Conservation (phyloP, 2,888 invertebrate genomes). For the Dascillus cervinus region DNA sequence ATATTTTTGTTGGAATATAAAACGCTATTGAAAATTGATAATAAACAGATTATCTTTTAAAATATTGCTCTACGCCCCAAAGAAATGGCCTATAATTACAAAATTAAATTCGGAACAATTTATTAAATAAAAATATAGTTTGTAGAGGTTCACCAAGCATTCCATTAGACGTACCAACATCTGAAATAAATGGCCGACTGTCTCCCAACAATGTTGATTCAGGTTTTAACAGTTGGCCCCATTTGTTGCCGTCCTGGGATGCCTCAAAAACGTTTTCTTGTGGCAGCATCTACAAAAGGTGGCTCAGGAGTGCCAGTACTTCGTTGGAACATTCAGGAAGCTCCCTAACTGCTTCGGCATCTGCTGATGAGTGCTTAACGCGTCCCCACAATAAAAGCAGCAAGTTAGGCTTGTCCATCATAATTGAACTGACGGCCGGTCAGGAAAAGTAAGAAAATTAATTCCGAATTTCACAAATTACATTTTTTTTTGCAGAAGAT, state of each 20-base stretch:
- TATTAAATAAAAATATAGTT: too few species aligned
- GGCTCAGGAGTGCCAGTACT: slow-evolving; percentile 47
- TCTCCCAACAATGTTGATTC: slow-evolving; percentile 31
- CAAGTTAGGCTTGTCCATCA: slow-evolving; percentile 60
- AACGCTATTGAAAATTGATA: too few species aligned
- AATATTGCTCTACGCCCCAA: too few species aligned
- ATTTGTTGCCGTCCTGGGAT: slow-evolving; percentile 14
- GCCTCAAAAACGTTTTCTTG: too few species aligned
- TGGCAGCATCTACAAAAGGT: slow-evolving; percentile 47
- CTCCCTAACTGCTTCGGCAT: slow-evolving; percentile 17
- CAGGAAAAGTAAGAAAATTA: slow-evolving; percentile 45
- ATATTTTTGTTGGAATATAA: too few species aligned
- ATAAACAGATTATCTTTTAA: too few species aligned
- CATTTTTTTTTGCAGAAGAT: slow-evolving; percentile 49
- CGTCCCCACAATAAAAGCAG: slow-evolving; percentile 25
- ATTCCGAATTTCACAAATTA: slow-evolving; percentile 3
- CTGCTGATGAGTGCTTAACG: slow-evolving; percentile 19
- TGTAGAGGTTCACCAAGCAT: slow-evolving; percentile 26
- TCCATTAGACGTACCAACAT: slow-evolving; percentile 19
- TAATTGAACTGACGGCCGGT: slow-evolving; percentile 51
- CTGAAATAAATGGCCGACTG: slow-evolving; percentile 14
- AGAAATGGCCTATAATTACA: too few species aligned
- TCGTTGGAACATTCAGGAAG: slow-evolving; percentile 43
- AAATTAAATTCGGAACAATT: too few species aligned
- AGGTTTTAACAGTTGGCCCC: slow-evolving; percentile 32